These are phyloP conservation scores for Alectoris magna DNA, from an alignment of 2,797 vertebrate species.

Conservation along the genomic window DNA sequence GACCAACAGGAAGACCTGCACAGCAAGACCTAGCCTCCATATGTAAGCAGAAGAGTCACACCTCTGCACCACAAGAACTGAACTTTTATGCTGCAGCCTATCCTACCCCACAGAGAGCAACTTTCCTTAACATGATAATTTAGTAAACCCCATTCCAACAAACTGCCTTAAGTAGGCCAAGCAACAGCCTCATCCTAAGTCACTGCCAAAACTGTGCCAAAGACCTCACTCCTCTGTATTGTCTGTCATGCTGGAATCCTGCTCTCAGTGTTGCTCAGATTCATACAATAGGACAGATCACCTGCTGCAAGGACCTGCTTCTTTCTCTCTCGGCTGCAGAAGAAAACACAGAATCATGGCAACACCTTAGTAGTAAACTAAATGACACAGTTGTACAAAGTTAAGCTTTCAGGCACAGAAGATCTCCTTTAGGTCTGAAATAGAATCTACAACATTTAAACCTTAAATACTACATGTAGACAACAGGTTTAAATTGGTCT, in stretches of 20 bases:
- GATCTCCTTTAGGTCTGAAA: neutral
- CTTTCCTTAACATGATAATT: neutral
- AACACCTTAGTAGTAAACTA: neutral
- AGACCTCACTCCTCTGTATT: neutral
- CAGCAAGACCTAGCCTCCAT: neutral
- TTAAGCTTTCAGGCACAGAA: neutral
- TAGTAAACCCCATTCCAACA: neutral
- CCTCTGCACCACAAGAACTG: slow-evolving; percentile 1
- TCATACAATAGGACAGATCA: neutral
- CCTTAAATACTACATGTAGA: neutral
- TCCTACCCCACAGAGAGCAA: neutral
- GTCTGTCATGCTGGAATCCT: neutral
- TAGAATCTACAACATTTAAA: neutral
- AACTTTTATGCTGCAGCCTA: neutral
- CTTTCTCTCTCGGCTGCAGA: neutral
- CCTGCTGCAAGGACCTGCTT: neutral
- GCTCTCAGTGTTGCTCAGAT: neutral
- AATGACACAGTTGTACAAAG: neutral
- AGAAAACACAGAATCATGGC: neutral
- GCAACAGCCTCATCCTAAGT: neutral
- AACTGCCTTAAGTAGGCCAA: neutral
- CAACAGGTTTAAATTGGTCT: neutral
- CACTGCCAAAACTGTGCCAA: neutral
- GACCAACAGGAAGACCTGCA: neutral
- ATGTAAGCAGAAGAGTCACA: neutral